Evolutionary conservation across 2,797 vertebrate species (phyloP).

Genomic region (Dicrostonyx torquatus): DNA sequence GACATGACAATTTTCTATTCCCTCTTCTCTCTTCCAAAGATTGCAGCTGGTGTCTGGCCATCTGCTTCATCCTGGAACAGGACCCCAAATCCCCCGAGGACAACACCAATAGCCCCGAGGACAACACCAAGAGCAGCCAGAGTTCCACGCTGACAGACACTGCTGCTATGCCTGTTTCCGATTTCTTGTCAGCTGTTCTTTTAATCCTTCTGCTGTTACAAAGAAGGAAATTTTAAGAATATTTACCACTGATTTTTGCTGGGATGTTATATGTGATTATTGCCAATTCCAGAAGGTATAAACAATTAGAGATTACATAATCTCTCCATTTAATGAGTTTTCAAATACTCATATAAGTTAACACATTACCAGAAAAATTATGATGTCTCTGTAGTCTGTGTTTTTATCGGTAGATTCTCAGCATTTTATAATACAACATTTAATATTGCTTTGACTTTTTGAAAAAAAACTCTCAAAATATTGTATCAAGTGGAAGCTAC

Average conservation of each 20-base stretch:
- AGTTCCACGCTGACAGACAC: neutral
- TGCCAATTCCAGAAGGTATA: neutral
- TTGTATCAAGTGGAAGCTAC: neutral
- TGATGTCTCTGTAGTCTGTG: neutral
- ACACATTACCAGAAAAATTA: conserved; percentile 11
- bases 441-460: neutral
- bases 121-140: neutral
- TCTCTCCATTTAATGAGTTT: neutral
- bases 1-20: neutral
- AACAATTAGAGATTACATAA: conserved; percentile 15
- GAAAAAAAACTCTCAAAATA: neutral
- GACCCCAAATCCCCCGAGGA: neutral
- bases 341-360: conserved; percentile 14
- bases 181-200: neutral
- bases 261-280: neutral
- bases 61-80: neutral
- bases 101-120: neutral
- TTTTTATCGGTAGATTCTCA: conserved; percentile 29
- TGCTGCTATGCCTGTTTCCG: neutral
- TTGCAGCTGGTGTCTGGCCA: neutral
- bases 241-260: neutral
- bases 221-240: conserved; percentile 14
- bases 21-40: neutral
- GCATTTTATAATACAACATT: neutral
- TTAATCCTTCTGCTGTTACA: neutral